These are phyloP conservation scores for Sarcoramphus papa DNA, from an alignment of 2,797 vertebrate species.

Conservation along the genomic window DNA sequence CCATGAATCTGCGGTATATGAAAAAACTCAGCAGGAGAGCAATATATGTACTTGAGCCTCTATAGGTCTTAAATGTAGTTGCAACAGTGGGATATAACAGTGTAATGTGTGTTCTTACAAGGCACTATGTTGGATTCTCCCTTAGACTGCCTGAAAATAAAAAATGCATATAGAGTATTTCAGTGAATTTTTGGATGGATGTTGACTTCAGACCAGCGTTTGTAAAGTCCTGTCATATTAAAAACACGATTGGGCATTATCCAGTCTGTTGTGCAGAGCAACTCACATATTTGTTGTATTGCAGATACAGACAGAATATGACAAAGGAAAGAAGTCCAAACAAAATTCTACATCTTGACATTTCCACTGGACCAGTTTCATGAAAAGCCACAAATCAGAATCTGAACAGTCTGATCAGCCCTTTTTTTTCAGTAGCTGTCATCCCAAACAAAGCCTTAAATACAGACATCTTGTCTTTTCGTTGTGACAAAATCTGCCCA, in stretches of 20 bases:
- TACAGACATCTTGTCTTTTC: neutral
- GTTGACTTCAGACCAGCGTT: neutral
- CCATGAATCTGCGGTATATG: neutral
- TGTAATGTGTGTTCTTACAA: neutral
- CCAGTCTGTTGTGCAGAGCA: neutral
- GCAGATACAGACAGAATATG: neutral
- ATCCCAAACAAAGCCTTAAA: neutral
- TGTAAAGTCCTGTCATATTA: neutral
- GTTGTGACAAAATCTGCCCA: neutral
- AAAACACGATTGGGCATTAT: neutral
- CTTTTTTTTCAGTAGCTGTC: neutral
- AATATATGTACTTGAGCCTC: neutral
- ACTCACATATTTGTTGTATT: neutral
- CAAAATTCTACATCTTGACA: neutral
- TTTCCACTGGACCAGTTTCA: neutral
- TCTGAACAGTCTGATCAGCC: neutral
- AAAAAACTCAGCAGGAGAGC: neutral
- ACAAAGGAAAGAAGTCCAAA: neutral
- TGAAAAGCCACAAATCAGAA: neutral
- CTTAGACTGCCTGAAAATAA: neutral
- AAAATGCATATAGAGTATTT: neutral
- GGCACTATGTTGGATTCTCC: neutral
- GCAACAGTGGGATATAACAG: neutral
- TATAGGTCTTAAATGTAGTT: neutral
- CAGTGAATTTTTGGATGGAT: neutral